Evolutionary conservation across 2,113 vertebrate genomes (phyloP), one percentile per base, ranked within the genome.

Genomic region (Percina caprodes): DNA sequence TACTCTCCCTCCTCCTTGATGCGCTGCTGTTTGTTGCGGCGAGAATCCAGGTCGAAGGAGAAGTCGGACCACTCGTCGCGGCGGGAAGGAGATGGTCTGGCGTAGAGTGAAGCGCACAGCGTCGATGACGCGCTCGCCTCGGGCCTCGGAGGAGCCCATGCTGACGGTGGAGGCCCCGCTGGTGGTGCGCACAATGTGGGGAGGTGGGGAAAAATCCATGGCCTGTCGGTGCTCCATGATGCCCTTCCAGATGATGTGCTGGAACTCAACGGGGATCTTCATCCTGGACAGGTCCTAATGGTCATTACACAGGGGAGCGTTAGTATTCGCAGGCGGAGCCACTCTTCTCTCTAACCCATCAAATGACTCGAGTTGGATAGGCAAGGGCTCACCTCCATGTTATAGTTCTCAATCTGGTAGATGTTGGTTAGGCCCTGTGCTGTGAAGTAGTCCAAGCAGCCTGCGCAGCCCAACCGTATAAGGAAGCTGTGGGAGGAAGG

Each of bases 331-430:
- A 76, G 86, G 83, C 2, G 69, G 77, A 62, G 88, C 87, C 89
- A 86, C 76, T 88, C 88, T 87, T 90, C 88, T 84, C 62, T 86
- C 83, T 92, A 88, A 75, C 87, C 83, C 80, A 86, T 77, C 87
- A 90, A 68, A 74, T 82, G 89, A 88, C 79, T 88, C 9, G 69
- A 83, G 88, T 90, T 86, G 87, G 91, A 90, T 84, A 90, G 91
- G 90, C 86, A 93, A 85, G 90, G 90, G 96, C 97, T 98, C 97
- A 99, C 98, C 98, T 99, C 98, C 96, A 99, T 96, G 95, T 97
- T 98, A 96, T 98, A 99, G 96, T 99, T 97, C 95, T 99, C 98
- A 96, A 99, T 99, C 97, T 99, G 98, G 97, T 99, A 99, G 96
- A 99, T 98, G 96, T 96, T 99, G 96, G 94, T 99, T 96, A 99